Conservation (phyloP, 2,797 vertebrate genomes). For the Pristis pectinata region DNA sequence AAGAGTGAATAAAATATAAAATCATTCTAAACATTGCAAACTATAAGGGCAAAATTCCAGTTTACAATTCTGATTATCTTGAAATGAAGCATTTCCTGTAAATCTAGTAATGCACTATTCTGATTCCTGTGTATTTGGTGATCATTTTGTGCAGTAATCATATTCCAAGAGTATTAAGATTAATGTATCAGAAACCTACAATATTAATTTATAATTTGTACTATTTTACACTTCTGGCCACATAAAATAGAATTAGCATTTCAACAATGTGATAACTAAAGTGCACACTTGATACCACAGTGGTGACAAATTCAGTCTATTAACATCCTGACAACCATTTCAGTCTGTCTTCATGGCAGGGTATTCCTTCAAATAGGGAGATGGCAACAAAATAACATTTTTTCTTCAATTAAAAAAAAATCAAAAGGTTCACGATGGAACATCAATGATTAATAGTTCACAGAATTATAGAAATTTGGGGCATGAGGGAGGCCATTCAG, state of each 20-base stretch:
- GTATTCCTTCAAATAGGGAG: not conserved
- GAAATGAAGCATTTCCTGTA: not conserved
- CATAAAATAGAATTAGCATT: not conserved
- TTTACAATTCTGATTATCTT: not conserved
- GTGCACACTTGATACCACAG: no score
- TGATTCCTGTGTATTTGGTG: not conserved
- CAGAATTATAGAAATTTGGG: no score
- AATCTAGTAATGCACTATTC: not conserved
- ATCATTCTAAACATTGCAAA: not conserved
- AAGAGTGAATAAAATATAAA: not conserved
- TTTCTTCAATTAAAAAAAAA: not conserved
- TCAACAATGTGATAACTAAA: not conserved
- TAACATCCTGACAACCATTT: not conserved
- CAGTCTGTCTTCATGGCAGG: not conserved
- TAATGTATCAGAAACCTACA: not conserved
- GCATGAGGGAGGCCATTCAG: no score
- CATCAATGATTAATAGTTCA: not conserved
- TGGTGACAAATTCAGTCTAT: not conserved
- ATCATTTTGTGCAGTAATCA: not conserved
- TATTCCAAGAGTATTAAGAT: not conserved
- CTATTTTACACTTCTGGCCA: not conserved
- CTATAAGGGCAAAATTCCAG: not conserved
- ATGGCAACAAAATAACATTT: not conserved
- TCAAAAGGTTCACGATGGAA: not conserved
- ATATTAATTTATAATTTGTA: not conserved